These are phyloP conservation scores for Acromyrmex echinatior DNA, from an alignment of 1,140 invertebrate species.

Conservation along the genomic window DNA sequence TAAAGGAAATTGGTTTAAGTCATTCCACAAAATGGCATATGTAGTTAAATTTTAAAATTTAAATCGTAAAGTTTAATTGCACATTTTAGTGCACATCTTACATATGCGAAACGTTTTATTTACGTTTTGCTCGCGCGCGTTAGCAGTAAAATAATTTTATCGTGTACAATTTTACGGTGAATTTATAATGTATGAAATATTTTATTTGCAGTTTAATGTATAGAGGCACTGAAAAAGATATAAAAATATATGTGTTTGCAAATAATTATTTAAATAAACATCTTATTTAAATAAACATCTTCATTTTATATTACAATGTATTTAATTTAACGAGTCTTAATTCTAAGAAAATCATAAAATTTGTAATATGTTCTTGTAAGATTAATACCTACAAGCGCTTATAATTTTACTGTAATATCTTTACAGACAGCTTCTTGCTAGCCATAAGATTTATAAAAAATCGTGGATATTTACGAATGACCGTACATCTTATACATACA, in stretches of 20 bases:
- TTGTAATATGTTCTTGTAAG: no score
- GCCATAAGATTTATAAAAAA: no score
- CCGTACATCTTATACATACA: no score
- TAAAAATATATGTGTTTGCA: slow-evolving; percentile 56
- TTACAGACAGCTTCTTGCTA: no score
- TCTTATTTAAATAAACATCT: slow-evolving; percentile 16
- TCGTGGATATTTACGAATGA: no score
- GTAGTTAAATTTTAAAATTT: slow-evolving; percentile 21
- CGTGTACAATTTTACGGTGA: neutral
- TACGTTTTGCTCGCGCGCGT: slow-evolving; percentile 20
- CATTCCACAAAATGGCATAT: neutral
- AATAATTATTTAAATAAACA: slow-evolving; percentile 44
- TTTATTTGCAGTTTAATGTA: slow-evolving; percentile 47
- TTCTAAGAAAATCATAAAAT: no score
- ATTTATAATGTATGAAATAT: slow-evolving; percentile 19
- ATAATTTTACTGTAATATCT: no score
- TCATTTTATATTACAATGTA: neutral
- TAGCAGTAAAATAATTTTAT: slow-evolving; percentile 55
- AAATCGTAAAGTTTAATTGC: neutral
- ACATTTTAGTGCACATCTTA: slow-evolving; percentile 11
- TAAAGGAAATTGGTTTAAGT: slow-evolving; percentile 18
- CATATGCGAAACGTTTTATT: slow-evolving; percentile 5
- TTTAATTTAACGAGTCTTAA: neutral
- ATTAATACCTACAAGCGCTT: no score
- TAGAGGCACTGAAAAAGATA: slow-evolving; percentile 36